Evolutionary conservation across 2,113 vertebrate species (phyloP).

Genomic region (Pogonocichla stellata): DNA sequence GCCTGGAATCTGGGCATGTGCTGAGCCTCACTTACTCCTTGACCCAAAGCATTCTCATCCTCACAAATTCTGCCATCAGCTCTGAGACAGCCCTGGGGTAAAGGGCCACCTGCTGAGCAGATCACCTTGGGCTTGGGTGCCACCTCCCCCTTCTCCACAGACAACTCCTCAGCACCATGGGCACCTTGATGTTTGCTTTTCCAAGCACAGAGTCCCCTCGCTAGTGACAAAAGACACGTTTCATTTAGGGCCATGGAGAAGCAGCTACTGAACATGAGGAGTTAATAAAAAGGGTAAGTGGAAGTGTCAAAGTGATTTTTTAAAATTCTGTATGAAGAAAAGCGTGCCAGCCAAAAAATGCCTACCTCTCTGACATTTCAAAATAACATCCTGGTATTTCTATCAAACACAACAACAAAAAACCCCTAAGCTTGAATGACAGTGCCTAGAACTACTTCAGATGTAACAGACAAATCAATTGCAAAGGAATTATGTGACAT

Average conservation of each 20-base stretch:
- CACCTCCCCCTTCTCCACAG: background rate
- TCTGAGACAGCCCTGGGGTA: background rate
- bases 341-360: background rate
- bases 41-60: background rate
- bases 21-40: background rate
- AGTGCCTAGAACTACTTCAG: background rate
- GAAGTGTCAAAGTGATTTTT: background rate
- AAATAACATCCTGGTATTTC: background rate
- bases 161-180: background rate
- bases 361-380: background rate
- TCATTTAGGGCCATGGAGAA: background rate
- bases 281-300: background rate
- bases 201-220: rapidly evolving
- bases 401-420: background rate
- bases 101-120: background rate
- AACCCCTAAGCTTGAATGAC: background rate
- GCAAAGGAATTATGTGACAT: background rate
- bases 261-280: background rate
- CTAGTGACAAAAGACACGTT: background rate
- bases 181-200: background rate
- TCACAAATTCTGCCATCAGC: background rate
- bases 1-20: background rate
- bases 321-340: background rate
- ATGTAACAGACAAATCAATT: background rate
- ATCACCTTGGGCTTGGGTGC: rapidly evolving